Evolutionary conservation across 2,113 vertebrate species (phyloP), one percentile per base, ranked within the genome.

Genomic region (Chaetodon trifascialis): DNA sequence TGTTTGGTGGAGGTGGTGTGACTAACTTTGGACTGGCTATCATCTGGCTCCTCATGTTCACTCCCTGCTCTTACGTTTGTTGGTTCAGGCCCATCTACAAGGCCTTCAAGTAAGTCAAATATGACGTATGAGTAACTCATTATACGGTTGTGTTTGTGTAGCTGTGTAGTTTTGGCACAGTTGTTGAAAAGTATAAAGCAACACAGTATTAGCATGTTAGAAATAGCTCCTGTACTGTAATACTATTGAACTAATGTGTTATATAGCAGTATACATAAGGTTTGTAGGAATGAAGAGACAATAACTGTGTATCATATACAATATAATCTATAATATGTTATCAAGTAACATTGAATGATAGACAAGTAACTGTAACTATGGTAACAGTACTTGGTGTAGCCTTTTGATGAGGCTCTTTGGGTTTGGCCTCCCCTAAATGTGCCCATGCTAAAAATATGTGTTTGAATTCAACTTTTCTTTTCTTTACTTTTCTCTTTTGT

Each of bases 71-170:
- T 80, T 99, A 99, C 77, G 97, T 99, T 86, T 99, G 98, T 93
- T 99, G 98, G 98, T 99, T 99, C 96, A 96, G 98, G 94, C 94
- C 98, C 88, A 97, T 99, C 95, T 99, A 99, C 97, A 99, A 99
- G 93, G 98, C 98, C 84, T 99, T 98, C 96, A 99, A 97, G 98
- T 99, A 94, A 97, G 96, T 96, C 85, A 36, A 19, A 51, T 11
- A 38, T 11, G 3, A 63, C 30, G 30, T 30, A 30, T 30, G 30
- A 30, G 30, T 34, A 36, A 36, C 5, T 59, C 16, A 19, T 49
- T 25, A 25, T 49, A 21, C 44, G 23, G 25, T 16, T 42, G 21
- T 40, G 38, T 42, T 25, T 21, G 17, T 21, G 36, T 44, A 11
- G 16, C 30, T 52, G 65, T 8, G 16, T 42, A 30, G 44, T 58